Conservation (phyloP, 2,113 vertebrate genomes). For the Potamarius usumacintae region DNA sequence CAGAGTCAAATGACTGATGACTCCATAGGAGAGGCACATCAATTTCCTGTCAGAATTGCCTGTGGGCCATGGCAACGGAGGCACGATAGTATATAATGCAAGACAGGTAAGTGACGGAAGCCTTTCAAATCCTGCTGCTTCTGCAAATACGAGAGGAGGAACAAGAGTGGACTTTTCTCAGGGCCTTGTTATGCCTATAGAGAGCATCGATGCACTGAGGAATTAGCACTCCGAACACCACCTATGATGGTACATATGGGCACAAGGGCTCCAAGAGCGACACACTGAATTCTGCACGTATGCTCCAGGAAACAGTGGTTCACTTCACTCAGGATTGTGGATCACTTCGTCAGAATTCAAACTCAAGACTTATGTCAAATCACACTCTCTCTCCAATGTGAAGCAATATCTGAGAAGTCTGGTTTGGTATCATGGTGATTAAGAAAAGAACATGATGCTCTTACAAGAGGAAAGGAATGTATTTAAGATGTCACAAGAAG, state of each 20-base stretch:
- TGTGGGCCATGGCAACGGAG: constrained; percentile 52
- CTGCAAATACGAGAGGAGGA: constrained; percentile 53
- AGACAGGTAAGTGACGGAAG: constrained; percentile 57
- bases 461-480: background rate
- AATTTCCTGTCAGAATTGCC: constrained; percentile 66
- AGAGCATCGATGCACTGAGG: background rate
- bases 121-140: constrained; percentile 9
- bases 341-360: no score
- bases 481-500: constrained; percentile 14
- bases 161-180: constrained; percentile 39
- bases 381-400: background rate
- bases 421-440: background rate
- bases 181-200: constrained; percentile 23
- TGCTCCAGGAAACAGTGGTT: background rate
- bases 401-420: background rate
- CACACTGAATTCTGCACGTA: background rate
- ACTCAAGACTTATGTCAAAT: background rate
- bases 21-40: constrained; percentile 58
- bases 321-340: background rate
- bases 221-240: background rate
- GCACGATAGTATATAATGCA: constrained; percentile 59
- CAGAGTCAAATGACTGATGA: constrained; percentile 51
- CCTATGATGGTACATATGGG: background rate
- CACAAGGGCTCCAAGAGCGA: background rate
- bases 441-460: background rate